phyloP scores from a whole-genome alignment of 2,888 invertebrate genomes.

The Trissolcus brochymenae region DNA sequence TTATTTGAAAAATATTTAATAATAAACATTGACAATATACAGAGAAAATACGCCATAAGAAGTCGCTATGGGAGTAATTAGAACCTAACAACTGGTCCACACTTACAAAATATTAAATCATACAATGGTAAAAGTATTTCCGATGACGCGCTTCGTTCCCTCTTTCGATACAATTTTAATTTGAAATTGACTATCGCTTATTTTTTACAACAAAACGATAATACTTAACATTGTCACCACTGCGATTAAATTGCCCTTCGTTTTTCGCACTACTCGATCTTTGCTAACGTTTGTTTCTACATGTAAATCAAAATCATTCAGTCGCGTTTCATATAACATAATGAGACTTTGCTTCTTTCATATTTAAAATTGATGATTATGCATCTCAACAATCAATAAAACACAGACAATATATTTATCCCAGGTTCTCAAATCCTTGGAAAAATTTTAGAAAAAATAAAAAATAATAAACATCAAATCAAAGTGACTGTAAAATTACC shows the following conservation, averaged over 20 bases:
- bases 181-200: slow-evolving; percentile 63
- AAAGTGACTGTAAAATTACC: slow-evolving; percentile 13
- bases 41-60: slow-evolving; percentile 76
- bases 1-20: slow-evolving; percentile 77
- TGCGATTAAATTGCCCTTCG: slow-evolving; percentile 12
- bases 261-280: slow-evolving; percentile 5
- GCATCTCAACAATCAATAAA: slow-evolving; percentile 66
- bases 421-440: neutral
- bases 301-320: slow-evolving; percentile 15
- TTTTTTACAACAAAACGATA: slow-evolving; percentile 30
- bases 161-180: slow-evolving; percentile 67
- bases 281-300: slow-evolving; percentile 5
- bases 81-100: slow-evolving; percentile 75
- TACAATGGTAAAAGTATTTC: slow-evolving; percentile 71
- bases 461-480: slow-evolving; percentile 9
- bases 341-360: slow-evolving; percentile 29
- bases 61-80: slow-evolving; percentile 74
- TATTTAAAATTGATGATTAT: slow-evolving; percentile 57
- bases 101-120: slow-evolving; percentile 75
- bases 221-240: slow-evolving; percentile 13
- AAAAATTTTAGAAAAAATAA: no score
- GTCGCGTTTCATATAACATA: slow-evolving; percentile 18
- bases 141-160: slow-evolving; percentile 64
- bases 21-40: slow-evolving; percentile 76
- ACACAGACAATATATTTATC: slow-evolving; percentile 60